Conservation (phyloP, 1,140 invertebrate genomes). For the Sipha flava region DNA sequence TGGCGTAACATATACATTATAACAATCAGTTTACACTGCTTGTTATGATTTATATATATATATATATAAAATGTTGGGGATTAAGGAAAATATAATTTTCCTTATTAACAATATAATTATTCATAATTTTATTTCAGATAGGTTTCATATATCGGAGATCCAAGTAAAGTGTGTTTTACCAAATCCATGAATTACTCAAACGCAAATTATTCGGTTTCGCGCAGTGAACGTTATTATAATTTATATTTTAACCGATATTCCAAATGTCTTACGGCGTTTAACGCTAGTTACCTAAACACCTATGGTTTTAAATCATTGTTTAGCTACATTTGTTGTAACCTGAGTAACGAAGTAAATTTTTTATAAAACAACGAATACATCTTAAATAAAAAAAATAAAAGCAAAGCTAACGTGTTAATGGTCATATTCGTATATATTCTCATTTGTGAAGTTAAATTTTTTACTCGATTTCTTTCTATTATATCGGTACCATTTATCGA, state of each 20-base stretch:
- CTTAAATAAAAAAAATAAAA: neutral
- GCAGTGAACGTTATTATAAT: neutral
- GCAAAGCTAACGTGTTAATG: neutral
- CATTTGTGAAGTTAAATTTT: neutral
- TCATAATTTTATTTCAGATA: neutral
- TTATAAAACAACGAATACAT: no score
- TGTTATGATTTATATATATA: no score
- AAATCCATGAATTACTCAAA: neutral
- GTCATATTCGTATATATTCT: neutral
- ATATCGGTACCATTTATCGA: neutral
- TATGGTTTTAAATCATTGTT: no score
- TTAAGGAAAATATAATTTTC: neutral
- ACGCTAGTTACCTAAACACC: no score
- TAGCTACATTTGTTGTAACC: no score
- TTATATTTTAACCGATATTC: no score
- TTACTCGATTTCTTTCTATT: neutral
- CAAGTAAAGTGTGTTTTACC: neutral
- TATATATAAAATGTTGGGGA: no score
- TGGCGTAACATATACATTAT: no score
- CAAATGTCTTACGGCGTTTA: no score
- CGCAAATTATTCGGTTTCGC: neutral
- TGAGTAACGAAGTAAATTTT: no score
- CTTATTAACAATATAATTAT: neutral
- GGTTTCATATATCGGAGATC: no score
- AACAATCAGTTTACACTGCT: no score